phyloP scores from a whole-genome alignment of 2,113 vertebrate species.

The Hippocampus zosterae region DNA sequence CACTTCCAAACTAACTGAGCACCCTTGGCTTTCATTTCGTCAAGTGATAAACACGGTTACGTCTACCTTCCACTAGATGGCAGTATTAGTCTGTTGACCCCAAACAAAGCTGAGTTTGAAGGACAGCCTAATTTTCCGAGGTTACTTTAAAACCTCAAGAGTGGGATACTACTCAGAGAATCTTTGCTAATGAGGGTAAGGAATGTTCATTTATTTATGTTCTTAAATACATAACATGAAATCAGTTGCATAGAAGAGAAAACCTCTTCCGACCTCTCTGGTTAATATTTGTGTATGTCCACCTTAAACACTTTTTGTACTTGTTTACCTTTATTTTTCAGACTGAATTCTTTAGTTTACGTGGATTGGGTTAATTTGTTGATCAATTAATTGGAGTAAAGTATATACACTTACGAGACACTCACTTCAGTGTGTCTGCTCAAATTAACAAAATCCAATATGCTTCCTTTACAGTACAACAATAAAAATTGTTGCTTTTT shows the following conservation, averaged over 20 bases:
- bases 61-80: conserved; percentile 52
- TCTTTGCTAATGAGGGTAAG: conserved; percentile 65
- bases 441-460: background rate
- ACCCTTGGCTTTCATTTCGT: background rate
- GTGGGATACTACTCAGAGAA: conserved; percentile 65
- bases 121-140: conserved; percentile 42
- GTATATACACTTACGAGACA: background rate
- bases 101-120: conserved; percentile 12
- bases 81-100: conserved; percentile 10
- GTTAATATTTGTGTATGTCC: conserved; percentile 5
- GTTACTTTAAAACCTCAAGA: conserved; percentile 54
- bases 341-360: conserved; percentile 10
- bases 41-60: background rate
- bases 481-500: no score
- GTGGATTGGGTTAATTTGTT: no score
- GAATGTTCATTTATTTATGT: conserved; percentile 47
- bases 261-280: conserved; percentile 35
- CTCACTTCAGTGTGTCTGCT: background rate
- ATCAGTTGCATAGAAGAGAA: conserved; percentile 49
- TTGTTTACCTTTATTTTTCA: conserved; percentile 16
- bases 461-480: background rate
- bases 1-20: background rate
- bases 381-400: no score
- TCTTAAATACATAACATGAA: conserved; percentile 18
- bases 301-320: conserved; percentile 24